These are phyloP conservation scores for Cisticola juncidis DNA, from an alignment of 2,113 vertebrate genomes.

Conservation along the genomic window DNA sequence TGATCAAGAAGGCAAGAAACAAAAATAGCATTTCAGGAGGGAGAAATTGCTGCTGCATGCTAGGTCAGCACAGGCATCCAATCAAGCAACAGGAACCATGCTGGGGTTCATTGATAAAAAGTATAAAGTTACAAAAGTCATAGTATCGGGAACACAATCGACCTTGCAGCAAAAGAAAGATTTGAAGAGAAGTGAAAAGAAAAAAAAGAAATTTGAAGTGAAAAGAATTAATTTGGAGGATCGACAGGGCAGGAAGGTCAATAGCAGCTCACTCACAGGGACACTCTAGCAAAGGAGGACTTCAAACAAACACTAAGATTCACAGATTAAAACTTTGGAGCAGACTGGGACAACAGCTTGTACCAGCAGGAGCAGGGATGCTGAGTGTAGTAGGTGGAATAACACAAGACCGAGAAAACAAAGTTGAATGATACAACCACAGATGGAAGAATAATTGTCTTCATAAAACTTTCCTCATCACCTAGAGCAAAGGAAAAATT, in stretches of 20 bases:
- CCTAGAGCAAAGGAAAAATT: not conserved
- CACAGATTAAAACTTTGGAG: not conserved
- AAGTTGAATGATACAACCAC: not conserved
- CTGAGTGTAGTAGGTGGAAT: not conserved
- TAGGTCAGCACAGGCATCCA: not conserved
- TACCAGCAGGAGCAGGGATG: conserved; percentile 13
- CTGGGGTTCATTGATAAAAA: not conserved
- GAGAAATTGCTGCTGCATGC: not conserved
- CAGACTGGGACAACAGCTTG: conserved; percentile 54
- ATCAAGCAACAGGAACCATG: not conserved
- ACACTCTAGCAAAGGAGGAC: not conserved
- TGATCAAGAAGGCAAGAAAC: not conserved
- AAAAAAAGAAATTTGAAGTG: not conserved
- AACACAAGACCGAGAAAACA: not conserved
- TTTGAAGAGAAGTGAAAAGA: not conserved
- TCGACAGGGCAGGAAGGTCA: not conserved
- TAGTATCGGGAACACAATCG: not conserved
- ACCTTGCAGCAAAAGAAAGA: not conserved
- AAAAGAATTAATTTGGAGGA: not conserved
- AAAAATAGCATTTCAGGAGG: not conserved
- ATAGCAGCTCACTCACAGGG: not conserved
- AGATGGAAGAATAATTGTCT: not conserved
- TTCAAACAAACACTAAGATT: not conserved
- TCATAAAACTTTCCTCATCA: not conserved
- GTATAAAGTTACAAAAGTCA: not conserved